phyloP scores from a whole-genome alignment of 2,888 invertebrate species.

The Sisyra terminalis region DNA sequence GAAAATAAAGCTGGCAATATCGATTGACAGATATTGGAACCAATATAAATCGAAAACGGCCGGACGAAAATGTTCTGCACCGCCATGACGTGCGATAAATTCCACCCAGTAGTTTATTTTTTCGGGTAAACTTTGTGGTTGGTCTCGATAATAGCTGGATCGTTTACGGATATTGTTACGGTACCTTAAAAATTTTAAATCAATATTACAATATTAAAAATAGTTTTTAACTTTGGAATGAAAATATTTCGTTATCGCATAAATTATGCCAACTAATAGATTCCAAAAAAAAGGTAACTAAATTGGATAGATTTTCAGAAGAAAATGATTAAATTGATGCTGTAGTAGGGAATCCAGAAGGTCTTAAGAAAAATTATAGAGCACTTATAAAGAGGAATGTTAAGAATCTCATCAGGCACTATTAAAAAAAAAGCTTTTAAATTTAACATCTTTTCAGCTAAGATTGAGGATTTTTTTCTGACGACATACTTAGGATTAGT shows the following conservation, averaged over 20 bases:
- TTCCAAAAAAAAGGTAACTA: not conserved
- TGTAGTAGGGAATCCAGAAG: too few species aligned
- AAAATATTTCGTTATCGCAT: too few species aligned
- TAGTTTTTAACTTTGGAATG: too few species aligned
- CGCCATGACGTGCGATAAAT: constrained; percentile 6
- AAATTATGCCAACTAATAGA: not conserved
- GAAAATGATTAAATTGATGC: too few species aligned
- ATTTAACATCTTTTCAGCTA: too few species aligned
- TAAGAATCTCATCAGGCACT: too few species aligned
- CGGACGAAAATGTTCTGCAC: constrained; percentile 8
- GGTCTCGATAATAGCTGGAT: constrained; percentile 5
- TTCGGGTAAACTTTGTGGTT: constrained; percentile 5
- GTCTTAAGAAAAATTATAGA: too few species aligned
- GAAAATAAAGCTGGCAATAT: constrained; percentile 4
- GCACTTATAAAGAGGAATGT: too few species aligned
- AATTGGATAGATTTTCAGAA: too few species aligned
- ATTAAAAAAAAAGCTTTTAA: too few species aligned
- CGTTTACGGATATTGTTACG: constrained; percentile 3
- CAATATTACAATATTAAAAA: constrained; percentile 1
- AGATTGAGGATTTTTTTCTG: too few species aligned
- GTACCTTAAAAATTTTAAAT: constrained; percentile 8
- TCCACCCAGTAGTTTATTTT: constrained; percentile 9
- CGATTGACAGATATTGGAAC: constrained; percentile 8
- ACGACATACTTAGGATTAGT: constrained; percentile 19
- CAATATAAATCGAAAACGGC: constrained; percentile 5